A percentile compares a stretch with the other conserved stretches of the same genome.
These are phyloP conservation scores for Athrips mouffetella DNA, from an alignment of 2,888 invertebrate species.

Conservation along the genomic window DNA sequence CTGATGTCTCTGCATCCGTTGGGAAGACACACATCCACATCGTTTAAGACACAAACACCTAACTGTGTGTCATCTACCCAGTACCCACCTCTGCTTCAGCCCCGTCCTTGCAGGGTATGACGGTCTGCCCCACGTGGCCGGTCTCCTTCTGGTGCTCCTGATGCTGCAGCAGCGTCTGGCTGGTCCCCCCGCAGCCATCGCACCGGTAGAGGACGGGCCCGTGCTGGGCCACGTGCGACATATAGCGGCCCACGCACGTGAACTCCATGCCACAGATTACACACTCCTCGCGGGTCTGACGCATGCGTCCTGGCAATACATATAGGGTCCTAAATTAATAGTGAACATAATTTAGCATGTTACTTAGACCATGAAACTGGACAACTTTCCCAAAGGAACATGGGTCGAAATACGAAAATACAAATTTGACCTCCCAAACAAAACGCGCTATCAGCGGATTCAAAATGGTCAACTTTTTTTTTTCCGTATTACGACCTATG, in stretches of 20 bases:
- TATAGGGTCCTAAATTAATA: no score
- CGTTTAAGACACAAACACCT: background rate
- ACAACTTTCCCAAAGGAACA: no score
- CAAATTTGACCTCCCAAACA: no score
- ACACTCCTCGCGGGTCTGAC: constrained; percentile 56
- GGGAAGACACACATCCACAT: background rate
- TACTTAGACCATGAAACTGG: no score
- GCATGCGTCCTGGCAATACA: constrained; percentile 46
- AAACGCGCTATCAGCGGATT: no score
- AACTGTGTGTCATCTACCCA: background rate
- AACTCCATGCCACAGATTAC: constrained; percentile 70
- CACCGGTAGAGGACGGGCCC: constrained; percentile 81
- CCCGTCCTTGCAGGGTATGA: constrained; percentile 32
- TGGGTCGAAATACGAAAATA: no score
- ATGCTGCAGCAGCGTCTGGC: constrained; percentile 47
- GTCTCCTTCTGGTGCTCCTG: constrained; percentile 56
- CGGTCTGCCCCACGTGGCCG: constrained; percentile 73
- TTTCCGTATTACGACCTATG: no score
- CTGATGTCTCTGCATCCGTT: no score
- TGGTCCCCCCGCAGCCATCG: constrained; percentile 58
- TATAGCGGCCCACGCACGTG: constrained; percentile 65
- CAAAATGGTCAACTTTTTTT: no score
- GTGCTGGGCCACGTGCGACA: constrained; percentile 80
- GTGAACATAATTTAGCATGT: no score
- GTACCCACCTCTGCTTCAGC: background rate